Evolutionary conservation across 2,797 vertebrate species (phyloP).

Genomic region (Phoeniculus purpureus): DNA sequence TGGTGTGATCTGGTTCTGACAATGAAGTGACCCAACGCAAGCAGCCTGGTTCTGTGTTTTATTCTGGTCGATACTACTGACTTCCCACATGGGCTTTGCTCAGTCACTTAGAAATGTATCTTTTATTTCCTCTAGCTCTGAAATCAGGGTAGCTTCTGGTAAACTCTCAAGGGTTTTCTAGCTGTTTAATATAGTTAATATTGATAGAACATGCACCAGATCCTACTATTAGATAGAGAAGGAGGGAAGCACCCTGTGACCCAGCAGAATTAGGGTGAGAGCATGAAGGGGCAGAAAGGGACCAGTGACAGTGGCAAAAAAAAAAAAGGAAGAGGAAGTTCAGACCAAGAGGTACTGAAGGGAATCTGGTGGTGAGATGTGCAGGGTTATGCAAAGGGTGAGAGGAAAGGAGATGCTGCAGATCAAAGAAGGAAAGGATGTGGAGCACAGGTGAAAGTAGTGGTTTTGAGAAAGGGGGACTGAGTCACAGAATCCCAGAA

Average conservation of each 20-base stretch:
- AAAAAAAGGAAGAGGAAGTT: background rate
- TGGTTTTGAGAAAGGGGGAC: background rate
- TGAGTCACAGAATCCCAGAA: background rate
- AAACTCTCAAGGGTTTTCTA: background rate
- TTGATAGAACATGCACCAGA: background rate
- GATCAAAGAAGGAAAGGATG: background rate
- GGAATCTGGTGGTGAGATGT: background rate
- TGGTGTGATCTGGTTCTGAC: background rate
- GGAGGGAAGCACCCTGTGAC: background rate
- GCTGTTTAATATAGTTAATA: background rate
- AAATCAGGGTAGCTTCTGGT: background rate
- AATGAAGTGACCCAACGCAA: background rate
- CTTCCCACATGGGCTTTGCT: background rate
- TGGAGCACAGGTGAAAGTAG: background rate
- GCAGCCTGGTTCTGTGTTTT: background rate
- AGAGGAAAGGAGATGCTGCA: background rate
- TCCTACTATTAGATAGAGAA: background rate
- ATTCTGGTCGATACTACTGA: fast-evolving
- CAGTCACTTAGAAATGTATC: background rate
- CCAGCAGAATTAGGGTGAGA: background rate
- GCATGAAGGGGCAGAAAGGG: background rate
- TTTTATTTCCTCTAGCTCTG: background rate
- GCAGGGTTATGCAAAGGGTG: background rate
- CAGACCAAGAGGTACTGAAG: background rate
- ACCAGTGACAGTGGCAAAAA: background rate